Conservation (phyloP, 2,797 vertebrate species). For the Mycteria americana region DNA sequence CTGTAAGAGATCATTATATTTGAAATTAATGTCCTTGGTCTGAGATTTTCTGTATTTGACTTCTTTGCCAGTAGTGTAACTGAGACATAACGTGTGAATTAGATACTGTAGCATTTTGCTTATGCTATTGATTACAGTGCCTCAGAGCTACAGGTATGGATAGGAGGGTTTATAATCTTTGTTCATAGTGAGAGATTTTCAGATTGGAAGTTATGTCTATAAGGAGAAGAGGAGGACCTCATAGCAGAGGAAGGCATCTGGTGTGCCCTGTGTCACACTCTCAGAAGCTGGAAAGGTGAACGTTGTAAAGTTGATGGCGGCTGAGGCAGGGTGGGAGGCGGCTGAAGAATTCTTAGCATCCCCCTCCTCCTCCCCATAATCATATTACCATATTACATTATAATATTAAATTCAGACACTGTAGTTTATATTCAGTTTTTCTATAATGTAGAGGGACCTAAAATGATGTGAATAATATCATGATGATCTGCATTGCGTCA, state of each 20-base stretch:
- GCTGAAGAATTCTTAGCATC: background rate
- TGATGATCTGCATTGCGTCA: background rate
- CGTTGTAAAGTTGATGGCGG: accelerated
- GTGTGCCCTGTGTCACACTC: accelerated
- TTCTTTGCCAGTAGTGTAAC: background rate
- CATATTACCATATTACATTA: background rate
- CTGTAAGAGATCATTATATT: background rate
- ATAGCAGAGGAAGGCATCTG: background rate
- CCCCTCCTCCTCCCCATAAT: accelerated
- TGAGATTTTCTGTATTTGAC: background rate
- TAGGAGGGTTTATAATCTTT: background rate
- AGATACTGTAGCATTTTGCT: background rate
- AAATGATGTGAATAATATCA: background rate
- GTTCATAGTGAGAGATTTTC: background rate
- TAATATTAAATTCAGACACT: background rate
- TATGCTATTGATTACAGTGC: background rate
- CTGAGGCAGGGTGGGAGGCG: background rate
- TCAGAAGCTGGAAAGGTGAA: background rate
- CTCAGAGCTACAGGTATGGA: background rate
- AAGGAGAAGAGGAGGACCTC: background rate
- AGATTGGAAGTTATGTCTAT: background rate
- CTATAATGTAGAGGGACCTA: background rate
- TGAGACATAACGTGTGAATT: background rate
- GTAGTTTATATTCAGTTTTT: background rate
- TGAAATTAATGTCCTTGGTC: background rate